A percentile compares a stretch with the other conserved stretches of the same genome.
Conservation (phyloP, 1,140 invertebrate genomes). For the Ceratosolen fusciceps region DNA sequence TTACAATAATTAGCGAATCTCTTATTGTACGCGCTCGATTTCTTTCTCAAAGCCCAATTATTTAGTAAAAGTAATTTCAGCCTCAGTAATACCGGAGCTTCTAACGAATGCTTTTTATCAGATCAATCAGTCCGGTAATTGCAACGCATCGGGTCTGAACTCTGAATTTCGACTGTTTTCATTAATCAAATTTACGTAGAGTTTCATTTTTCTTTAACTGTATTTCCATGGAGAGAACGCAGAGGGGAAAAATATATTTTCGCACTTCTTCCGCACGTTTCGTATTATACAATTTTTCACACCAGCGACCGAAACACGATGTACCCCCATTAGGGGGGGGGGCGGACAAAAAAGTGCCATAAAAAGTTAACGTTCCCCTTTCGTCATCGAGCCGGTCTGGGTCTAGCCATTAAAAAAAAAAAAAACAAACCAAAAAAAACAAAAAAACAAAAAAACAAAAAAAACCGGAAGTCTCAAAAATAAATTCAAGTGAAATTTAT, state of each 20-base stretch:
- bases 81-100: no score
- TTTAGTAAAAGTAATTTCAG: no score
- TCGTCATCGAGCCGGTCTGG: background rate
- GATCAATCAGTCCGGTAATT: no score
- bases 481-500: constrained; percentile 9
- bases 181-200: no score
- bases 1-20: background rate
- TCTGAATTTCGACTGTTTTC: background rate
- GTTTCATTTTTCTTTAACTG: no score
- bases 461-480: background rate
- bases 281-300: background rate
- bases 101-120: no score
- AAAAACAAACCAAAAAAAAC: background rate
- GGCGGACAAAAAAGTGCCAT: background rate
- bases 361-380: constrained; percentile 7
- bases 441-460: background rate
- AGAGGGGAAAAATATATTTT: no score
- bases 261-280: background rate
- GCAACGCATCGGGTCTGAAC: background rate
- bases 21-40: background rate
- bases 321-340: background rate
- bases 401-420: background rate
- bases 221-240: no score
- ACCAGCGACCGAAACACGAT: background rate
- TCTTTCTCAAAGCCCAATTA: no score